phyloP scores from a whole-genome alignment of 1,140 invertebrate genomes.

The Ladona fulva region DNA sequence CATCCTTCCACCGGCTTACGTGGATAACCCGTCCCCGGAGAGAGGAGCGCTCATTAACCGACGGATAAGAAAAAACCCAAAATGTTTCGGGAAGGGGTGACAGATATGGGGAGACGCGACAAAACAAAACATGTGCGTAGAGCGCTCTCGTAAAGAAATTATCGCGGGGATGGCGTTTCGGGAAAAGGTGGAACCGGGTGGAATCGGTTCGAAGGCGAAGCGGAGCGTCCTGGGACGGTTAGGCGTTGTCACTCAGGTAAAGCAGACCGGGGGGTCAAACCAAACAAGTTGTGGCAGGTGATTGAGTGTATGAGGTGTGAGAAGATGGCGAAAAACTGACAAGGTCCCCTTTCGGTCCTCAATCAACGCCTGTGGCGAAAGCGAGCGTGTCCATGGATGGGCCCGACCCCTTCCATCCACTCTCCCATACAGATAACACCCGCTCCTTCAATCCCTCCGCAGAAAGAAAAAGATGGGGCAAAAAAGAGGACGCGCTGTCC shows the following conservation, averaged over 20 bases:
- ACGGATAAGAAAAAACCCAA: too few species aligned
- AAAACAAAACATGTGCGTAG: too few species aligned
- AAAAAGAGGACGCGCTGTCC: too few species aligned
- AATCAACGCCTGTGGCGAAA: background rate
- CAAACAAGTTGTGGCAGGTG: constrained; percentile 7
- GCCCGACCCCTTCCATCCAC: background rate
- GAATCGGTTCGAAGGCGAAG: too few species aligned
- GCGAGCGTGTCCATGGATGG: background rate
- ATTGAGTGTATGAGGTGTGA: constrained; percentile 1
- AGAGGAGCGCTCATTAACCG: too few species aligned
- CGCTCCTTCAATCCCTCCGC: background rate
- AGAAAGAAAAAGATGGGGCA: background rate
- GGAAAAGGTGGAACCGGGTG: too few species aligned
- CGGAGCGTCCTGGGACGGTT: background rate
- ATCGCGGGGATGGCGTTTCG: too few species aligned
- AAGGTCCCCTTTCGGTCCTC: background rate
- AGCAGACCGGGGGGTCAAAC: background rate
- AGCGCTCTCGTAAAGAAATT: too few species aligned
- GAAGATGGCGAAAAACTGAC: background rate
- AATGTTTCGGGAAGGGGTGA: too few species aligned
- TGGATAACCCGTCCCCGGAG: too few species aligned
- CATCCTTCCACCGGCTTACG: too few species aligned
- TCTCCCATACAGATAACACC: background rate
- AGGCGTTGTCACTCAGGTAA: background rate
- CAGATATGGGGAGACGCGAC: too few species aligned